phyloP scores from a whole-genome alignment of 2,888 invertebrate genomes.

The Pseudococcus viburni region DNA sequence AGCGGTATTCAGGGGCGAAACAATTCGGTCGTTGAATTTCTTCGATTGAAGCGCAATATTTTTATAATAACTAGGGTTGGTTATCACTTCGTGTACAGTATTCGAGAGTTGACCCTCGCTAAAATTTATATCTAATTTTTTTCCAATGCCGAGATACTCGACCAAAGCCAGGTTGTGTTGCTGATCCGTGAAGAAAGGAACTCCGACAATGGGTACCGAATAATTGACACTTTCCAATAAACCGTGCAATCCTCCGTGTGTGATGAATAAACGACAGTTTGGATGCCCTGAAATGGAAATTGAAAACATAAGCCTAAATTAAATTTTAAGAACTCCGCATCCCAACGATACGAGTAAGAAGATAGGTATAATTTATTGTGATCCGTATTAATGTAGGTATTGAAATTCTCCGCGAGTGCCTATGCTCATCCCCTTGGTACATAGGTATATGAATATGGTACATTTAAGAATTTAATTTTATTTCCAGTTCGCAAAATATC shows the following conservation, averaged over 20 bases:
- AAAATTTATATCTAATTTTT: slow-evolving; percentile 57
- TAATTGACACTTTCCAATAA: slow-evolving; percentile 64
- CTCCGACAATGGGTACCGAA: slow-evolving; percentile 62
- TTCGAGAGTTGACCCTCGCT: slow-evolving; percentile 51
- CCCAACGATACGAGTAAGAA: too few relatives aligned
- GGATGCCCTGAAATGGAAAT: slow-evolving; percentile 60
- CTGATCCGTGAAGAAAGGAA: slow-evolving; percentile 67
- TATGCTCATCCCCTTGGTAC: too few relatives aligned
- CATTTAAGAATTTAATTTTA: too few relatives aligned
- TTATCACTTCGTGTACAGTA: slow-evolving; percentile 60
- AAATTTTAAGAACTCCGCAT: neutral
- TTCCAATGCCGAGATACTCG: slow-evolving; percentile 60
- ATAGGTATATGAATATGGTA: too few relatives aligned
- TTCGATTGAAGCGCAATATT: slow-evolving; percentile 3
- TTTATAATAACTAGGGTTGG: slow-evolving; percentile 36
- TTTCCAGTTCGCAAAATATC: too few relatives aligned
- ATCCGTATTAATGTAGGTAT: too few relatives aligned
- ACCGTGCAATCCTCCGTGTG: slow-evolving; percentile 67
- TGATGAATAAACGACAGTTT: slow-evolving; percentile 67
- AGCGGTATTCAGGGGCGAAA: slow-evolving; percentile 52
- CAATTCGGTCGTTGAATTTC: slow-evolving; percentile 48
- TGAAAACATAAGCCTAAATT: neutral
- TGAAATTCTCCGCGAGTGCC: too few relatives aligned
- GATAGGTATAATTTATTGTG: too few relatives aligned
- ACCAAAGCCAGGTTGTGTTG: slow-evolving; percentile 62